Percentiles rank a stretch among this genome's conserved stretches.
These are phyloP conservation scores for Periphyllus acericola DNA, from an alignment of 2,888 invertebrate species.

Conservation along the genomic window DNA sequence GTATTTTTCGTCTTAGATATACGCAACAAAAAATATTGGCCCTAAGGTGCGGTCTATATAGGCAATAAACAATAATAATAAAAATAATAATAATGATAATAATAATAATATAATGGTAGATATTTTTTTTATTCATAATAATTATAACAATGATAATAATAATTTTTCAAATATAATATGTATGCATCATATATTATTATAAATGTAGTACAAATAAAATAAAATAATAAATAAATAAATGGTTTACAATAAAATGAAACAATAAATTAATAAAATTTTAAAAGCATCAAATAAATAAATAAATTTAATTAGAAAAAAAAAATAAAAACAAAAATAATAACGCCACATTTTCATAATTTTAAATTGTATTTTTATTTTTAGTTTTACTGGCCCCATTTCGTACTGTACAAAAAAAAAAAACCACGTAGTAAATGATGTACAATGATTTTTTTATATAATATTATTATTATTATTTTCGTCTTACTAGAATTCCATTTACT, in stretches of 20 bases:
- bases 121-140: slow-evolving; percentile 21
- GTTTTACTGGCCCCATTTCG: slow-evolving; percentile 54
- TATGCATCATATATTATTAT: neutral
- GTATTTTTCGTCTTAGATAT: slow-evolving; percentile 22
- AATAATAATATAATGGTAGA: slow-evolving; percentile 43
- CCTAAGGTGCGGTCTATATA: slow-evolving; percentile 42
- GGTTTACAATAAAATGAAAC: neutral
- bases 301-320: neutral
- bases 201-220: slow-evolving; percentile 8
- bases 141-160: slow-evolving; percentile 18
- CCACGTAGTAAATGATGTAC: neutral
- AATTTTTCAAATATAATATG: slow-evolving; percentile 1
- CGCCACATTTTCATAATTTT: neutral
- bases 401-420: slow-evolving; percentile 13
- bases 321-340: neutral
- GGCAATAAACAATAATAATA: slow-evolving; percentile 55
- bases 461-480: slow-evolving; percentile 26
- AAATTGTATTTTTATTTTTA: neutral
- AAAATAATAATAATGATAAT: slow-evolving; percentile 19
- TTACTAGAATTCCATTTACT: slow-evolving; percentile 18
- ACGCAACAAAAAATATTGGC: slow-evolving; percentile 45
- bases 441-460: neutral
- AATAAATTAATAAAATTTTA: slow-evolving; percentile 35
- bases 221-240: slow-evolving; percentile 27
- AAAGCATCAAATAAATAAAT: slow-evolving; percentile 5